Evolutionary conservation across 2,888 invertebrate genomes (phyloP).

Genomic region (Caradrina clavipalpis): DNA sequence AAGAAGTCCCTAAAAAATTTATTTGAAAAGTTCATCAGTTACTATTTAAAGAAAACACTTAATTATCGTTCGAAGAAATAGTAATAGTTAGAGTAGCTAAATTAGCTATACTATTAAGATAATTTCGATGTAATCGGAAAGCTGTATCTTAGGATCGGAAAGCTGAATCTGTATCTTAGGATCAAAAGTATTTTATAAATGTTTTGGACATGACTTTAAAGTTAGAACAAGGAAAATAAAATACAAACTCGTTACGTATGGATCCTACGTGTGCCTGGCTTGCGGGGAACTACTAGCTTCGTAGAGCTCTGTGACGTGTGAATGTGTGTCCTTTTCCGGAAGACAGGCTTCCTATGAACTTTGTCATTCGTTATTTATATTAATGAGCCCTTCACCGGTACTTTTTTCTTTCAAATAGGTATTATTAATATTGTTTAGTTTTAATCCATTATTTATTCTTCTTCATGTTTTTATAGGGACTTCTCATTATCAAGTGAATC

Average conservation of each 20-base stretch:
- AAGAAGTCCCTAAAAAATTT: conserved; percentile 34
- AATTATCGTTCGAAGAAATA: conserved; percentile 11
- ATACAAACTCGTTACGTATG: neutral
- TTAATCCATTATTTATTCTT: neutral
- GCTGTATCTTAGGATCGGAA: neutral
- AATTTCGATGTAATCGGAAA: neutral
- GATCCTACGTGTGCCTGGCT: neutral
- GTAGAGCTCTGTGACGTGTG: conserved; percentile 25
- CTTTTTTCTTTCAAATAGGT: conserved; percentile 13
- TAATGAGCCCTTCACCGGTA: conserved; percentile 22
- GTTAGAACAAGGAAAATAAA: conserved; percentile 27
- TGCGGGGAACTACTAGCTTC: conserved; percentile 42
- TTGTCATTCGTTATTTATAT: conserved; percentile 2
- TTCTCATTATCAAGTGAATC: conserved; percentile 5
- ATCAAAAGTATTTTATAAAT: conserved; percentile 2
- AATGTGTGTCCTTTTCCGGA: conserved; percentile 6
- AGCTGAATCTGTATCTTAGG: neutral
- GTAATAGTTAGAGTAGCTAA: neutral
- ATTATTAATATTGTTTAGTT: neutral
- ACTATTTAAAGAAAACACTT: conserved; percentile 38
- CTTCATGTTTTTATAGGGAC: neutral
- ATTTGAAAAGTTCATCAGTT: conserved; percentile 35
- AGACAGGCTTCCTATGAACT: conserved; percentile 10
- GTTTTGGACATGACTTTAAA: conserved; percentile 1
- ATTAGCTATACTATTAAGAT: neutral